These are phyloP conservation scores for Phyllostomus discolor DNA, from an alignment of 2,113 vertebrate genomes.

Conservation along the genomic window DNA sequence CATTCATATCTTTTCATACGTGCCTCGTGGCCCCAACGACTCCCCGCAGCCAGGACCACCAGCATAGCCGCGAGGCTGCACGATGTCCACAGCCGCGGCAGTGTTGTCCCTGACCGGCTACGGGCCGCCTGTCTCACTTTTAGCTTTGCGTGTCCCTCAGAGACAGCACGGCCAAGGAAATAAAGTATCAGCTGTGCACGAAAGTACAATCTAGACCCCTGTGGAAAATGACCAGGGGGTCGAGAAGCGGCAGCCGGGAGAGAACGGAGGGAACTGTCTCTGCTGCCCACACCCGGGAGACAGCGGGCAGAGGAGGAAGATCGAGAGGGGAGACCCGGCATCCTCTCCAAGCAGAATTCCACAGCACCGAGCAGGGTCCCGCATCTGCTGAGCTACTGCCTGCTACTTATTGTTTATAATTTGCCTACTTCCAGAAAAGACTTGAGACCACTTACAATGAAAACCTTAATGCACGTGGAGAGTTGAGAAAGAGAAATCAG, in stretches of 20 bases:
- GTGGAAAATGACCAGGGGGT: background rate
- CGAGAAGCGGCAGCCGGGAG: background rate
- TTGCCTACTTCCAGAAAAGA: background rate
- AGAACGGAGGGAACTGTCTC: background rate
- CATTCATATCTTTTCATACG: background rate
- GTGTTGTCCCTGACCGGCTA: background rate
- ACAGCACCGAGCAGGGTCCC: background rate
- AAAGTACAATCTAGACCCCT: background rate
- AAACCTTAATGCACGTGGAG: background rate
- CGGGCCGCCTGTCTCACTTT: background rate
- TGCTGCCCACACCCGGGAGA: background rate
- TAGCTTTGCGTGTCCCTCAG: background rate
- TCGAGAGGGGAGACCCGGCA: background rate
- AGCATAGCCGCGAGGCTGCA: background rate
- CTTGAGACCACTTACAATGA: background rate
- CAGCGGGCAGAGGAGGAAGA: background rate
- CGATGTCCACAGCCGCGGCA: rapidly evolving
- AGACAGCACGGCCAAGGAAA: background rate
- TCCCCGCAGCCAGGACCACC: background rate
- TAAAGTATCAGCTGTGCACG: background rate
- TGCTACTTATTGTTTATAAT: background rate
- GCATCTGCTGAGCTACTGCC: background rate
- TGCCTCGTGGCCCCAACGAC: background rate
- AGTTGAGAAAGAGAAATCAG: background rate
- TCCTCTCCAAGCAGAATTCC: background rate